These are phyloP conservation scores for Pterostichus madidus DNA, from an alignment of 2,888 invertebrate species.

Conservation along the genomic window DNA sequence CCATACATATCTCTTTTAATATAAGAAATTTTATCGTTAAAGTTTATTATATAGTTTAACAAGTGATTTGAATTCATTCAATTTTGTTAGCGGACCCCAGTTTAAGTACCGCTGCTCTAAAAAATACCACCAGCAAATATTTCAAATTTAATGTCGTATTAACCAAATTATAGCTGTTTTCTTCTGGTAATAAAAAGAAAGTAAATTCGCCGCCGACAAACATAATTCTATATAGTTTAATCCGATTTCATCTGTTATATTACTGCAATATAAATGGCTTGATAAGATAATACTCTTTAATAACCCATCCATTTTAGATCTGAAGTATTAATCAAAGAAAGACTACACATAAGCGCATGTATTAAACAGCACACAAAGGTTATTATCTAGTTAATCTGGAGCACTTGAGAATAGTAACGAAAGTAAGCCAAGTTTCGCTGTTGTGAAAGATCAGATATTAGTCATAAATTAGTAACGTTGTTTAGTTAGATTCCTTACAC, in stretches of 20 bases:
- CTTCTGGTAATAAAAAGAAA: background rate
- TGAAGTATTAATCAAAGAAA: too few relatives aligned
- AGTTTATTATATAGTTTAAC: too few relatives aligned
- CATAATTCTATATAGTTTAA: background rate
- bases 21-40: too few relatives aligned
- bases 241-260: too few relatives aligned
- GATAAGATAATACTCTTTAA: too few relatives aligned
- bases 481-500: slow-evolving; percentile 1
- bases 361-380: slow-evolving; percentile 1
- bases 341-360: background rate
- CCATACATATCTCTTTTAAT: too few relatives aligned
- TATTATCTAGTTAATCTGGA: slow-evolving; percentile 13
- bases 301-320: too few relatives aligned
- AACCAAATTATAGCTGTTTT: background rate
- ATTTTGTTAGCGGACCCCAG: too few relatives aligned
- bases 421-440: slow-evolving; percentile 51
- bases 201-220: background rate
- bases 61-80: too few relatives aligned
- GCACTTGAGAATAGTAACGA: slow-evolving; percentile 1
- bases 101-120: too few relatives aligned
- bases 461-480: slow-evolving; percentile 26
- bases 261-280: too few relatives aligned
- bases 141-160: background rate
- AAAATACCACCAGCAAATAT: background rate
- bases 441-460: slow-evolving; percentile 52